Evolutionary conservation across 2,888 invertebrate species (phyloP).

Genomic region (Nomada goodeniana): DNA sequence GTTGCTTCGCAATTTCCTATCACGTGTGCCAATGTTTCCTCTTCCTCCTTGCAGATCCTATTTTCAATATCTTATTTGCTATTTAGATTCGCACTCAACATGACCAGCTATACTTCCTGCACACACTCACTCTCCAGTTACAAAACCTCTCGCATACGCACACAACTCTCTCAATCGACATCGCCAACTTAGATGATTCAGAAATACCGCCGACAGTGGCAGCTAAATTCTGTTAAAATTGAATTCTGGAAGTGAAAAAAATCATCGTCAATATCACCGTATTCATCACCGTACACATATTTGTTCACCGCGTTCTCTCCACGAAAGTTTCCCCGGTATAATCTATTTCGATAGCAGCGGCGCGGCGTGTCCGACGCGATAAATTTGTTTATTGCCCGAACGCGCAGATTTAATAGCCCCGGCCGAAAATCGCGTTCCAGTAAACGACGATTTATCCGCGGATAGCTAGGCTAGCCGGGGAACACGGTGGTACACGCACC

Average conservation of each 20-base stretch:
- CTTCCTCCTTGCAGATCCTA: no score
- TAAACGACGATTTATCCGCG: conserved; percentile 44
- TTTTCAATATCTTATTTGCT: no score
- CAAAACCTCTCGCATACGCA: no score
- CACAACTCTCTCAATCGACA: no score
- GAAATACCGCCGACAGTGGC: no score
- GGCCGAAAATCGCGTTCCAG: conserved; percentile 43
- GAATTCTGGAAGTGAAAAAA: not conserved
- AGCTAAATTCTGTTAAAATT: no score
- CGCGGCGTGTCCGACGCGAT: conserved; percentile 1
- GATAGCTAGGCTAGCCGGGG: conserved; percentile 32
- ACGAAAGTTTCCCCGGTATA: not conserved
- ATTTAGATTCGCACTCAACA: no score
- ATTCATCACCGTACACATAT: not conserved
- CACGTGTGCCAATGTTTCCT: no score
- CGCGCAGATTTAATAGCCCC: conserved; percentile 34
- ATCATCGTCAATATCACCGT: not conserved
- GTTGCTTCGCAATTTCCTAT: no score
- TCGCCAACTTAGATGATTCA: no score
- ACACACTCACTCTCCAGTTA: no score
- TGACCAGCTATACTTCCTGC: no score
- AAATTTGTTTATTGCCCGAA: conserved; percentile 27
- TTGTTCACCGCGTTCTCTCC: not conserved
- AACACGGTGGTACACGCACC: conserved; percentile 52
- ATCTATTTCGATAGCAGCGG: not conserved